Percentiles rank a stretch among this genome's conserved stretches.
Evolutionary conservation across 2,888 invertebrate species (phyloP).

Genomic region (Ypsolopha scabrella): DNA sequence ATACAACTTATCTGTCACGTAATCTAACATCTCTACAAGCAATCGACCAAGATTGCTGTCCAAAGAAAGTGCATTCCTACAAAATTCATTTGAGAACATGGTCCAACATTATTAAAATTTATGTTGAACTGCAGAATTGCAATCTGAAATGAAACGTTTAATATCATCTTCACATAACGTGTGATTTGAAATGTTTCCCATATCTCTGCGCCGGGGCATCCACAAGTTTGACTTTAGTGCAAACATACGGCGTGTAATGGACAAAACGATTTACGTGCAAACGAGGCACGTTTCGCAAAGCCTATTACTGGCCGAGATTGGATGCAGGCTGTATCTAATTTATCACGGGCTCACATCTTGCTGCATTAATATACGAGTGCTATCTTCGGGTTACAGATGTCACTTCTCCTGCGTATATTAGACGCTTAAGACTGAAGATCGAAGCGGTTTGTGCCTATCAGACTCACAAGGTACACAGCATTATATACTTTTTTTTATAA

Average conservation of each 20-base stretch:
- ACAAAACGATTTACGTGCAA: slow-evolving; percentile 43
- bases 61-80: background rate
- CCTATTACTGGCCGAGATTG: slow-evolving; percentile 50
- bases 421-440: background rate
- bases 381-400: slow-evolving; percentile 1
- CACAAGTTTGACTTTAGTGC: slow-evolving; percentile 2
- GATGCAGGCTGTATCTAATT: slow-evolving; percentile 53
- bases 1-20: slow-evolving; percentile 11
- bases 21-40: slow-evolving; percentile 15
- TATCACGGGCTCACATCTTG: slow-evolving; percentile 29
- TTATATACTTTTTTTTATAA: no score
- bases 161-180: no score
- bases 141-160: no score
- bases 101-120: no score
- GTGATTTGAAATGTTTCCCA: background rate
- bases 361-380: background rate
- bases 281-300: slow-evolving; percentile 52
- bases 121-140: no score
- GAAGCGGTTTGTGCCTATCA: no score
- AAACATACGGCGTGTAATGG: slow-evolving; percentile 23
- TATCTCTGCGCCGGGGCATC: background rate
- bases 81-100: background rate
- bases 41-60: slow-evolving; percentile 1
- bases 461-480: no score
- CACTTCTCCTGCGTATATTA: background rate